These are phyloP conservation scores for Nannoperca australis DNA, from an alignment of 2,797 vertebrate species.

Conservation along the genomic window DNA sequence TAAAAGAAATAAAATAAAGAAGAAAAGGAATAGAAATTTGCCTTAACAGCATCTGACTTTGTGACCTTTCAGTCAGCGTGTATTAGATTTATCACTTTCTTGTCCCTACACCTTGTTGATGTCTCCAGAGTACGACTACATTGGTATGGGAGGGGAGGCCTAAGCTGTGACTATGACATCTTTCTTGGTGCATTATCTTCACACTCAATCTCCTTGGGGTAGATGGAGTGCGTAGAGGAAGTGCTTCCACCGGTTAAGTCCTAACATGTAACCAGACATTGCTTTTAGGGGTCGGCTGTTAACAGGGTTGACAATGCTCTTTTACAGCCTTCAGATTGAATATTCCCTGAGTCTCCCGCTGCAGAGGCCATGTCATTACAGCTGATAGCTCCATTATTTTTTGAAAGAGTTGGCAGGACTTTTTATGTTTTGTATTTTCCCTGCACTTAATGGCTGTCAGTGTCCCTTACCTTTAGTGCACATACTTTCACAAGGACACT, in stretches of 20 bases:
- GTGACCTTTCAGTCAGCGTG: conserved; percentile 81
- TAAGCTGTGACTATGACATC: conserved; percentile 86
- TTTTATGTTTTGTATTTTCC: conserved; percentile 75
- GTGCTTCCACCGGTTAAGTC: conserved; percentile 81
- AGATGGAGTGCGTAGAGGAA: conserved; percentile 81
- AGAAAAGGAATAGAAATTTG: conserved; percentile 14
- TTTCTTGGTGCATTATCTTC: conserved; percentile 87
- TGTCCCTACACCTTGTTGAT: conserved; percentile 86
- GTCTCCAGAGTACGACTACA: conserved; percentile 79
- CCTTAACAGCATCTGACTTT: conserved; percentile 74
- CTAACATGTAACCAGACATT: conserved; percentile 86
- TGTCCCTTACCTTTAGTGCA: conserved; percentile 57
- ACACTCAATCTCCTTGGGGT: conserved; percentile 86
- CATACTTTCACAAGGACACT: conserved; percentile 56
- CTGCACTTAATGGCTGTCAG: conserved; percentile 67
- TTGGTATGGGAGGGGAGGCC: conserved; percentile 74
- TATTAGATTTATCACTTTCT: conserved; percentile 85
- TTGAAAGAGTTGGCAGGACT: conserved; percentile 76
- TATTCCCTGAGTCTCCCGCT: conserved; percentile 80
- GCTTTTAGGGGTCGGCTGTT: conserved; percentile 87
- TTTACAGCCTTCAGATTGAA: conserved; percentile 87
- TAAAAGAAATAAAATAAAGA: conserved; percentile 18
- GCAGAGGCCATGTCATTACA: conserved; percentile 82
- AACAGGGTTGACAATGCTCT: conserved; percentile 86
- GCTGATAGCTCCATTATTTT: conserved; percentile 82